These are phyloP conservation scores for Orestias chungarensis DNA, from an alignment of 2,797 vertebrate genomes.

Conservation along the genomic window DNA sequence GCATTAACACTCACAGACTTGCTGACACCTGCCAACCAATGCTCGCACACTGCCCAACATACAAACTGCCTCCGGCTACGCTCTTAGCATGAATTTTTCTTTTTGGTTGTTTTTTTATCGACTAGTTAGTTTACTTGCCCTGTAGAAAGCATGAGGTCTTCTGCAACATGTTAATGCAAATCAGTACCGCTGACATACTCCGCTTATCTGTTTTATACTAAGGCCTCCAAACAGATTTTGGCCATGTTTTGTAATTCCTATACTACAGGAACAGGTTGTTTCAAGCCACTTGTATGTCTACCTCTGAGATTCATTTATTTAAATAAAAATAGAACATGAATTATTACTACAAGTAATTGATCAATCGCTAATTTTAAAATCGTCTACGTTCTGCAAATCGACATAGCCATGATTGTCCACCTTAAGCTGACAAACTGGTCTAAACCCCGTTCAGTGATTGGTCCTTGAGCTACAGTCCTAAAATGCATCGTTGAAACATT, in stretches of 20 bases:
- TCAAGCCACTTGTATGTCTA: constrained; percentile 25
- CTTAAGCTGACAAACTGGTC: background rate
- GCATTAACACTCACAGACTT: constrained; percentile 26
- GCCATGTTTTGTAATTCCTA: constrained; percentile 15
- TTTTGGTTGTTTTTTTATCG: constrained; percentile 53
- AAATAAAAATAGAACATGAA: background rate
- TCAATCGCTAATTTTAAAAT: background rate
- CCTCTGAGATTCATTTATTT: background rate
- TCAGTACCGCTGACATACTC: constrained; percentile 37
- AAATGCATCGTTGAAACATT: background rate
- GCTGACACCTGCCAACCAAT: constrained; percentile 49
- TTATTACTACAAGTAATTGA: constrained; percentile 1
- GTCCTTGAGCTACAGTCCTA: background rate
- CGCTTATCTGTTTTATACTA: constrained; percentile 36
- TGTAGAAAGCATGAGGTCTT: constrained; percentile 34
- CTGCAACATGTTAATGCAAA: constrained; percentile 62
- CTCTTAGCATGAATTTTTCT: constrained; percentile 57
- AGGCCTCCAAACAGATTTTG: constrained; percentile 31
- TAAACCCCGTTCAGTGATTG: background rate
- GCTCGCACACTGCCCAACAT: constrained; percentile 38
- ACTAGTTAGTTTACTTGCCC: constrained; percentile 51
- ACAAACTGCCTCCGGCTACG: constrained; percentile 66
- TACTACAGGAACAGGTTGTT: background rate
- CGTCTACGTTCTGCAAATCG: background rate
- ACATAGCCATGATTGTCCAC: background rate